These are phyloP conservation scores for Oxyscelio sp. DNA, from an alignment of 2,888 invertebrate species.

Conservation along the genomic window DNA sequence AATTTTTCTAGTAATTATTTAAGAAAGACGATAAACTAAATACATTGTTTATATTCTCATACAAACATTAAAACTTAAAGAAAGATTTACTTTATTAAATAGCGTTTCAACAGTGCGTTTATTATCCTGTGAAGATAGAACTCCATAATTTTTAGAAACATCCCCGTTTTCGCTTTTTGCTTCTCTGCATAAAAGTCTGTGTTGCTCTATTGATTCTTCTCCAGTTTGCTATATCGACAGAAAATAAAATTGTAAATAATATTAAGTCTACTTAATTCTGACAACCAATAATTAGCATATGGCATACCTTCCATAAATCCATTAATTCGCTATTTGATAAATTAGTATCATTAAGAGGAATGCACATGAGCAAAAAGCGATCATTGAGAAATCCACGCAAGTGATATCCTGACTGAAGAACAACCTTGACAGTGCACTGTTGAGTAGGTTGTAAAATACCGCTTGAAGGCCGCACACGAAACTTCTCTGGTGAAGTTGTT, in stretches of 20 bases:
- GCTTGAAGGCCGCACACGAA: constrained; percentile 96
- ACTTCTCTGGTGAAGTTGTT: constrained; percentile 98
- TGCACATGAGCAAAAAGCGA: constrained; percentile 96
- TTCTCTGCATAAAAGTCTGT: constrained; percentile 92
- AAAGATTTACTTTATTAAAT: constrained; percentile 84
- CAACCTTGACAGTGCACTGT: constrained; percentile 91
- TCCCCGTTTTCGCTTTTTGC: constrained; percentile 82
- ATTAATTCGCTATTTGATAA: constrained; percentile 91
- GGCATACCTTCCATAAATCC: constrained; percentile 93
- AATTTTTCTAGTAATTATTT: too few relatives aligned
- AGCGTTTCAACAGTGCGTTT: constrained; percentile 83
- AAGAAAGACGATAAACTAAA: too few relatives aligned
- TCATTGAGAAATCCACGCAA: constrained; percentile 92
- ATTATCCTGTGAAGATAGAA: constrained; percentile 76
- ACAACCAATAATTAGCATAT: too few relatives aligned
- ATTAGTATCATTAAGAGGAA: constrained; percentile 90
- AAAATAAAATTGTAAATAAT: too few relatives aligned
- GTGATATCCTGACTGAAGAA: constrained; percentile 93
- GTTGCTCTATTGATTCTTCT: constrained; percentile 91
- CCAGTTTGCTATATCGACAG: constrained; percentile 87
- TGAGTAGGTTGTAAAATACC: constrained; percentile 92
- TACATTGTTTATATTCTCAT: too few relatives aligned
- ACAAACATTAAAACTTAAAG: too few relatives aligned
- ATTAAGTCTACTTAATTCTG: too few relatives aligned
- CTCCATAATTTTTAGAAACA: constrained; percentile 78